These are phyloP conservation scores for Ostrea edulis DNA, from an alignment of 1,140 invertebrate species.

Conservation along the genomic window DNA sequence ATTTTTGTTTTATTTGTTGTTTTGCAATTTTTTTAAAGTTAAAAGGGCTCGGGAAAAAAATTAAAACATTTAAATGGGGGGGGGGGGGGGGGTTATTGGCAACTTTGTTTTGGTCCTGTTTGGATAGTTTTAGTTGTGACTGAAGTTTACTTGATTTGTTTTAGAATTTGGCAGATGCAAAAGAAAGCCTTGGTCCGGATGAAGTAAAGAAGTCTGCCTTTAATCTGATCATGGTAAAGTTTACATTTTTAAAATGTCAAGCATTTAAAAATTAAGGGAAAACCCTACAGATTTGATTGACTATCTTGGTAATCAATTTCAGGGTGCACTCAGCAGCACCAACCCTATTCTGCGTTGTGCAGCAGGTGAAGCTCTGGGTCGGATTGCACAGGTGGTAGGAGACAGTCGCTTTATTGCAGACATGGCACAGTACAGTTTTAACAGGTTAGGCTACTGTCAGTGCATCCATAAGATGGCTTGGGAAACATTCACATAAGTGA, in stretches of 20 bases:
- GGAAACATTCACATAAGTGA: too few species aligned
- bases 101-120: too few species aligned
- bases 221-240: constrained; percentile 84
- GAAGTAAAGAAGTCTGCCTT: constrained; percentile 93
- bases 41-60: too few species aligned
- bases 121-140: too few species aligned
- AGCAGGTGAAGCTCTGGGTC: constrained; percentile 91
- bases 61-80: too few species aligned
- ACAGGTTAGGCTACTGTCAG: constrained; percentile 81
- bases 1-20: too few species aligned
- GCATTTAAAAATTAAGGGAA: background rate
- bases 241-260: background rate
- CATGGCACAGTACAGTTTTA: constrained; percentile 94
- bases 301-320: constrained; percentile 38
- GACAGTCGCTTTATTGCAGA: constrained; percentile 90
- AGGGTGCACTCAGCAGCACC: constrained; percentile 88
- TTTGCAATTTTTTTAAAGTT: too few species aligned
- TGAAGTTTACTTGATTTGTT: background rate
- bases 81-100: too few species aligned
- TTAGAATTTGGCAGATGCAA: constrained; percentile 90
- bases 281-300: background rate
- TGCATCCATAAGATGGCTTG: background rate
- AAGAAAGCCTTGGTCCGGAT: constrained; percentile 91
- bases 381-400: constrained; percentile 89
- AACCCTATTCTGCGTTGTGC: constrained; percentile 93